Base-by-base conservation (phyloP, 2,797 vertebrate genomes). In the Myoxocephalus aenaeus region DNA sequence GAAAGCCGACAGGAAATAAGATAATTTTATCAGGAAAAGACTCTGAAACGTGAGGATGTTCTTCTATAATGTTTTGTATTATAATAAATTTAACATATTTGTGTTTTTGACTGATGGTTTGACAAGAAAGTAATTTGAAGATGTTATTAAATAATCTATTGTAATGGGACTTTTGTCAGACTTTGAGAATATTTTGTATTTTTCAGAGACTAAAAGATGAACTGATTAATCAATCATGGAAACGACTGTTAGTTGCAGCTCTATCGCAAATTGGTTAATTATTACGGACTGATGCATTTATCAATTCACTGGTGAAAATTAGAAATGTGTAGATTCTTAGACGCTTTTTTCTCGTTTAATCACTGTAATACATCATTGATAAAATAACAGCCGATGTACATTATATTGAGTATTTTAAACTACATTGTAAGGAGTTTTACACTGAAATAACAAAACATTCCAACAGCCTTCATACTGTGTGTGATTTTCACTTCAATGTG, bases 41-140 rank as follows among this genome's bases (percentile, higher is more conserved):
- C 18, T 2, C 7, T 54, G 1, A 51, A 38, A 29, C 46, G 13
- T 56, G 32, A 29, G 20, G 13, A 59, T 61, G 27, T 58, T 14
- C 6, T 58, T 38, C 20, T n/a, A 38, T 48, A 38, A 15, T 61
- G 18, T 73, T 73, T 78, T 8, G n/a, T 50, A 42, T 73, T 1
- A 12, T 58, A 64, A 22, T 29, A 51, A 42, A 58, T 53, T n/a
- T 0, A 69, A n/a, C 36, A 46, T 54, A 50, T 61, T 70, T 36
- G 17, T 10, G 48, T 22, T 65, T 70, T 57, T 59, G 3, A 27
- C 22, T 20, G 18, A 40, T 1, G 6, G 12, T 25, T 36, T 15
- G 42, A 56, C 7, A 38, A 36, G 40, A 63, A 36, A 15, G 17
- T 25, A 3, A 54, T 50, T n/a, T 48, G 0, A 57, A 46, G n/a